Conservation (phyloP, 2,113 vertebrate genomes). For the Prochilodus magdalenae region DNA sequence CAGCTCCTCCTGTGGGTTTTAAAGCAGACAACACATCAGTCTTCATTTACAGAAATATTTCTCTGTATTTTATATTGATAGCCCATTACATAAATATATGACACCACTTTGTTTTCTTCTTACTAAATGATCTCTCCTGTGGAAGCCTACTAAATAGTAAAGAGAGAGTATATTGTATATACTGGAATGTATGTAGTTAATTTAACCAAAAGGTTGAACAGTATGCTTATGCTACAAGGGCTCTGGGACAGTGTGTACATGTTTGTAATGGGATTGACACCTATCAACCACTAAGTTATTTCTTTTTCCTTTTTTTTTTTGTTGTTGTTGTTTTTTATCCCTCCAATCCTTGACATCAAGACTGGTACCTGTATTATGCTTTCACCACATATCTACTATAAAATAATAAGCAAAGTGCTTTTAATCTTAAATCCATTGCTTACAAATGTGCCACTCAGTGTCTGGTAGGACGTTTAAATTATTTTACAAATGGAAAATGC, state of each 20-base stretch:
- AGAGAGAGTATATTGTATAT: conserved; percentile 72
- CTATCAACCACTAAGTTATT: conserved; percentile 62
- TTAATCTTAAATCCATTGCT: conserved; percentile 74
- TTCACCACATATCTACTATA: conserved; percentile 76
- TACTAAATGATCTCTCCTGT: conserved; percentile 55
- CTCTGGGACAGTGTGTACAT: conserved; percentile 61
- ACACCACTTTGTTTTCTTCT: conserved; percentile 43
- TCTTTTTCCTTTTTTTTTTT: conserved; percentile 45
- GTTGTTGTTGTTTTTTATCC: conserved; percentile 49
- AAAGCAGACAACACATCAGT: neutral
- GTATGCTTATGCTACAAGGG: conserved; percentile 68
- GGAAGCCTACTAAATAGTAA: conserved; percentile 61
- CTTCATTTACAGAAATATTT: conserved; percentile 19
- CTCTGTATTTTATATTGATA: neutral
- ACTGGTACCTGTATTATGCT: conserved; percentile 63
- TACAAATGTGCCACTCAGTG: conserved; percentile 80
- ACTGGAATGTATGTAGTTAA: conserved; percentile 75
- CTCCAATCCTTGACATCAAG: conserved; percentile 41
- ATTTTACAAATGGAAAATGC: conserved; percentile 81
- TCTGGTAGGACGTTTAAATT: conserved; percentile 79
- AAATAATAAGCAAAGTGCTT: conserved; percentile 78
- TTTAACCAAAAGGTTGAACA: conserved; percentile 66
- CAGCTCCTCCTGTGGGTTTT: conserved; percentile 11
- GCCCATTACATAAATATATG: conserved; percentile 18
- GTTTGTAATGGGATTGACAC: conserved; percentile 56